These are phyloP conservation scores for Manis crassicaudata DNA, from an alignment of 2,797 vertebrate genomes.

Conservation along the genomic window DNA sequence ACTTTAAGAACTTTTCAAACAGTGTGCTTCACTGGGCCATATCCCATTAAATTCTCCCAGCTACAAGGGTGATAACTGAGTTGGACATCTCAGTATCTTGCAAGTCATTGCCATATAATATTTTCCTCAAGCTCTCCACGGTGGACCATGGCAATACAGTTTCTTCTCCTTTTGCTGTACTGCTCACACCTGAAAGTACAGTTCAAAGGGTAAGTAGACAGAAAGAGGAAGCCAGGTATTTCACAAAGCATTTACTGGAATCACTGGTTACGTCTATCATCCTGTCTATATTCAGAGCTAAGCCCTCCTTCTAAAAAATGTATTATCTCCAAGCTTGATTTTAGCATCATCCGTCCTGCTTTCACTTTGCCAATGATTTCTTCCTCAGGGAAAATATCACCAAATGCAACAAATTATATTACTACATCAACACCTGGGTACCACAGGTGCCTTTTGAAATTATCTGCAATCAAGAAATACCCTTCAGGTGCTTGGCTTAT, in stretches of 20 bases:
- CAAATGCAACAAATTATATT: background rate
- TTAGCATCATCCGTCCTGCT: background rate
- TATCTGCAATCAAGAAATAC: background rate
- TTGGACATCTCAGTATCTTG: constrained; percentile 43
- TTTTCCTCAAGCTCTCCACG: background rate
- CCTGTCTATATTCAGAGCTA: background rate
- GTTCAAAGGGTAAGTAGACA: background rate
- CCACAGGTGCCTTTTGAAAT: background rate
- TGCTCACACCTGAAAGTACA: constrained; percentile 1
- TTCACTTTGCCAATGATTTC: background rate
- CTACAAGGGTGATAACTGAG: background rate
- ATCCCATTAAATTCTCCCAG: background rate
- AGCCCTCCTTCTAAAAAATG: background rate
- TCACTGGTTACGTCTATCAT: background rate
- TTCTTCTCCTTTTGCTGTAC: constrained; percentile 26
- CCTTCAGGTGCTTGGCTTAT: background rate
- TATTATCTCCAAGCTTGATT: background rate
- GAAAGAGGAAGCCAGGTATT: background rate
- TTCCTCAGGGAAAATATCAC: background rate
- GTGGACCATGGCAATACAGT: background rate
- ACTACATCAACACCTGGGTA: background rate
- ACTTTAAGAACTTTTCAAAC: background rate
- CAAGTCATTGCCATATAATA: background rate
- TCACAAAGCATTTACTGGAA: background rate
- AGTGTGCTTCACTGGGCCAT: background rate